A percentile compares a stretch with the other conserved stretches of the same genome.
Evolutionary conservation across 2,888 invertebrate genomes (phyloP).

Genomic region (Pseudococcus longispinus): DNA sequence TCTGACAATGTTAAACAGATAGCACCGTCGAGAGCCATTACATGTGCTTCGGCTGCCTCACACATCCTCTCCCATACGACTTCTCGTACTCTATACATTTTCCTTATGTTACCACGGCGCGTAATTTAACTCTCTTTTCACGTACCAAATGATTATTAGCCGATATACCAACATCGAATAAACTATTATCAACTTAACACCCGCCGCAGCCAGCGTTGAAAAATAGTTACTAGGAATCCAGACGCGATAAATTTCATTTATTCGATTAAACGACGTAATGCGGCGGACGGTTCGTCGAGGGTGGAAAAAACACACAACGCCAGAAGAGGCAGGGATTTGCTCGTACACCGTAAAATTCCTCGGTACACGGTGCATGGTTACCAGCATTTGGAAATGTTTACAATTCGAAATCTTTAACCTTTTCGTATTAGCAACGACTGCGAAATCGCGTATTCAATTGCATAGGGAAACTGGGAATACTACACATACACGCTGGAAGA

Average conservation of each 20-base stretch:
- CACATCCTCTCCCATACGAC: neutral
- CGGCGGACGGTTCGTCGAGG: neutral
- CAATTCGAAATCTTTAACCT: constrained; percentile 27
- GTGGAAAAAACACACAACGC: neutral
- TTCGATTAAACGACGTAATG: neutral
- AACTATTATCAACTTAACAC: constrained; percentile 13
- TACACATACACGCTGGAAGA: neutral
- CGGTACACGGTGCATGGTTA: neutral
- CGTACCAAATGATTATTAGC: constrained; percentile 16
- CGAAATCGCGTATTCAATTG: constrained; percentile 30
- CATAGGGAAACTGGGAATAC: constrained; percentile 31
- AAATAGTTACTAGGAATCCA: neutral
- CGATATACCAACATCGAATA: neutral
- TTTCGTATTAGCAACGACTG: constrained; percentile 31
- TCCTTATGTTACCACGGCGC: neutral
- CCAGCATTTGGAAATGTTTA: constrained; percentile 17
- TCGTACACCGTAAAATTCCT: constrained; percentile 19
- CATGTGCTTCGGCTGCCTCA: neutral
- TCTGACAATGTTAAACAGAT: constrained; percentile 50
- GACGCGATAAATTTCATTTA: constrained; percentile 22
- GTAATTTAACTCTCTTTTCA: neutral
- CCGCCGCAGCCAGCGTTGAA: neutral
- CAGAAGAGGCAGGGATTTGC: neutral
- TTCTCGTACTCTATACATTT: neutral
- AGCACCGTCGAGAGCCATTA: constrained; percentile 50